Base-by-base conservation (phyloP, 2,797 vertebrate genomes). In the Synaphobranchus kaupii region DNA sequence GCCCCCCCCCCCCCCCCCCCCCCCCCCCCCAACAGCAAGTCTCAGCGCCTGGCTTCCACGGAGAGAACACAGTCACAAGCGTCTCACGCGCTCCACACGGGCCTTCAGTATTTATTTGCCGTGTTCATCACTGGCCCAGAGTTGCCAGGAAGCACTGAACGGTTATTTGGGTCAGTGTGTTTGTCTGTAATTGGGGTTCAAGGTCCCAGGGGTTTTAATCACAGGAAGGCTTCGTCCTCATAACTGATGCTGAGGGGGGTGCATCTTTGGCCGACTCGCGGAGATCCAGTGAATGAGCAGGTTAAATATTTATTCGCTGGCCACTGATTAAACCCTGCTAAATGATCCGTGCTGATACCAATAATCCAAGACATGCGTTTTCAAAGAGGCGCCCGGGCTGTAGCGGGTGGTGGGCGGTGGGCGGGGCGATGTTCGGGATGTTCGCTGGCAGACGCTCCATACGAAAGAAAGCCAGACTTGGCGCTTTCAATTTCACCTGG, bases 311-410 rank as follows among this genome's bases (percentile, higher is more conserved):
- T 17, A 71, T 73, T 50, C 9, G 25, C 34, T 31, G 47, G 28
- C 44, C 63, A 50, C 84, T 50, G 66, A 73, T 85, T 85, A 85
- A 48, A 48, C 58, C 39, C 44, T 71, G 84, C 44, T 50, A 52
- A 73, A 73, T 28, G 84, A 66, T 66, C 82, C 54, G 28, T 68
- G 58, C 84, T 47, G 60, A 66, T 48, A 47, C 31, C 9, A 22
- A 60, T 66, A 85, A 66, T 85, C 20, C 12, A 9, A 25, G 84
- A 10, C 58, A 68, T 25, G 17, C n/a, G 12, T 20, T 22, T 22
- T 48, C 76, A 80, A 80, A 80, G 76, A 22, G 9, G 20, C 39
- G 52, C 54, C 52, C n/a, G 31, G 15, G 34, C 71, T 76, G 71
- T 13, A 15, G n/a, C 0, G 50, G 31, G 13, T 31, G 80, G 50